A percentile compares a stretch with the other conserved stretches of the same genome.
Conservation (phyloP, 1,140 invertebrate species). For the Brevipalpus yothersi region DNA sequence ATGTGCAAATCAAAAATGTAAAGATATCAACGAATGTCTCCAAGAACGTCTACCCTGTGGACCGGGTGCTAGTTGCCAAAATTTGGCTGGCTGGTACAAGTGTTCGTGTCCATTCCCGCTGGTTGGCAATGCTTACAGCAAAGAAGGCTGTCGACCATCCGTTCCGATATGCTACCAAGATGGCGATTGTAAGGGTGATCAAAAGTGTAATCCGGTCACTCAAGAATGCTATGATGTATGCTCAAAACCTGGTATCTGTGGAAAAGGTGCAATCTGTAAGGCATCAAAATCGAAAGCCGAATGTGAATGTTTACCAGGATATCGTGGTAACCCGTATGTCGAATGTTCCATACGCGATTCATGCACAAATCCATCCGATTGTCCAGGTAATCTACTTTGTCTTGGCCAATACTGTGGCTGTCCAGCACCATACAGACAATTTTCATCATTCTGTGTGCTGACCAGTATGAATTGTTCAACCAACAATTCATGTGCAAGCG, state of each 20-base stretch:
- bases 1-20: conserved; percentile 25
- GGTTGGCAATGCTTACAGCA: conserved; percentile 47
- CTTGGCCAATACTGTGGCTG: conserved; percentile 15
- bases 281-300: conserved; percentile 39
- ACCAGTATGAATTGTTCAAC: conserved; percentile 14
- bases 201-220: conserved; percentile 58
- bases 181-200: conserved; percentile 60
- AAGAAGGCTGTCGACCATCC: conserved; percentile 3
- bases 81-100: conserved; percentile 39
- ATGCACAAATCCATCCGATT: conserved; percentile 17
- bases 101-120: conserved; percentile 62
- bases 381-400: conserved; percentile 16
- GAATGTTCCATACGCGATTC: conserved; percentile 49
- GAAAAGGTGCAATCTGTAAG: conserved; percentile 39
- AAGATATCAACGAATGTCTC: conserved; percentile 36
- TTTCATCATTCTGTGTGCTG: conserved; percentile 14
- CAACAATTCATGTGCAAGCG: conserved; percentile 35
- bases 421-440: conserved; percentile 13
- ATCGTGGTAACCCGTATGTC: conserved; percentile 42
- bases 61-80: conserved; percentile 27
- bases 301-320: conserved; percentile 49
- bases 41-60: conserved; percentile 11
- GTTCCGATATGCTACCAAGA: conserved; percentile 47
- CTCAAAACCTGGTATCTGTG: conserved; percentile 33
- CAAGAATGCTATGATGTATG: conserved; percentile 32